Base-by-base conservation (phyloP, 2,888 invertebrate species). In the Sepiola atlantica region DNA sequence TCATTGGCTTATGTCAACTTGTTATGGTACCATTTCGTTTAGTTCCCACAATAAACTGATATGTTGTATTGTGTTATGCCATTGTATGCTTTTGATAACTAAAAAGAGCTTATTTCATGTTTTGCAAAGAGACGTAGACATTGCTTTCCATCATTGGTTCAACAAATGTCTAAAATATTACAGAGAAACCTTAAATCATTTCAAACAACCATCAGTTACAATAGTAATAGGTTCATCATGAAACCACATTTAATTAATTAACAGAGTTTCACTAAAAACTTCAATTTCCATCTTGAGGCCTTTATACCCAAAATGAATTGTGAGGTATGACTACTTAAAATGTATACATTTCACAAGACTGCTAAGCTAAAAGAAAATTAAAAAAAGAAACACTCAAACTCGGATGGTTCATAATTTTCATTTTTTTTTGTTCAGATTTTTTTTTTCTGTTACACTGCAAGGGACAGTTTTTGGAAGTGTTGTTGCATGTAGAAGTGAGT, bases 221-320 rank as follows among this genome's bases (percentile, higher is more conserved):
- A 77, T 77, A 77, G n/a, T n/a, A 32, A 77, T 77, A 77, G 77
- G 32, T 77, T 16, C 77, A 77, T n/a, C 77, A 77, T 77, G 77
- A 77, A 77, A 77, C 77, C 77, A 77, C 77, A 77, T 32, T 77
- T 77, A 77, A 77, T 77, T 77, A 77, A 77, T 77, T n/a, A 77
- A 77, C 77, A n/a, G 45, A 45, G 77, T 77, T 77, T 77, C 32
- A 32, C 77, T 77, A 77, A 77, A 77, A 32, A 16, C 14, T 77
- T 77, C 77, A 12, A 32, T 32, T 77, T 77, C 32, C 32, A 77
- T 77, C n/a, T 77, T 77, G 77, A 77, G 77, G 14, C 4, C 16
- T 77, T 77, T 77, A n/a, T 14, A 14, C 16, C 77, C n/a, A 77
- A n/a, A 77, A 77, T 77, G 77, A n/a, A n/a, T 77, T 77, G 32